phyloP scores from a whole-genome alignment of 2,888 invertebrate species.

The Chloroclysta siterata region DNA sequence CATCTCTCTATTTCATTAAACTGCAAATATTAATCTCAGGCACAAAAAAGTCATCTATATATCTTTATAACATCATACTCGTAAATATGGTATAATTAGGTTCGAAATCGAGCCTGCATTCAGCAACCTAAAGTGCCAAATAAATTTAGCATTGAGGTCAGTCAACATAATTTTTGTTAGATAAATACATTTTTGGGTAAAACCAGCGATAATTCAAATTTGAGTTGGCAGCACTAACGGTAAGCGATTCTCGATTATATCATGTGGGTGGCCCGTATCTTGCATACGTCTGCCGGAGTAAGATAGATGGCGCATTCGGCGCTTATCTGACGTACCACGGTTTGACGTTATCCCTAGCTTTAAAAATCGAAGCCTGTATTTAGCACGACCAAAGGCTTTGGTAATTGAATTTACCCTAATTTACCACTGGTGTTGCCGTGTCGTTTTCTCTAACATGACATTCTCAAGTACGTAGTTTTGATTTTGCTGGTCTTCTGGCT shows the following conservation, averaged over 20 bases:
- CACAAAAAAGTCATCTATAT: too few relatives aligned
- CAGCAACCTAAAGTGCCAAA: too few relatives aligned
- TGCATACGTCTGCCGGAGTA: conserved; percentile 64
- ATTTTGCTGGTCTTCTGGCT: neutral
- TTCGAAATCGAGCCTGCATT: too few relatives aligned
- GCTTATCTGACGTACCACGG: conserved; percentile 63
- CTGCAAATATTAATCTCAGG: too few relatives aligned
- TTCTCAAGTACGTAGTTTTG: neutral
- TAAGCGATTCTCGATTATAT: conserved; percentile 73
- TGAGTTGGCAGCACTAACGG: conserved; percentile 44
- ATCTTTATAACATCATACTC: too few relatives aligned
- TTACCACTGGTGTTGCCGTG: conserved; percentile 5
- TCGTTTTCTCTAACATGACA: neutral
- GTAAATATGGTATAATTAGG: too few relatives aligned
- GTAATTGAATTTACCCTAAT: conserved; percentile 31
- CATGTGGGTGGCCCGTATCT: conserved; percentile 65
- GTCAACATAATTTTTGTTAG: too few relatives aligned
- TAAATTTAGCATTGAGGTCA: too few relatives aligned
- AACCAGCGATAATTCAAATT: conserved; percentile 1
- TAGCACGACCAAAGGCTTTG: conserved; percentile 43
- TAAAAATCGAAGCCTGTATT: conserved; percentile 61
- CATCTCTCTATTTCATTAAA: too few relatives aligned
- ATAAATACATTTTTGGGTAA: too few relatives aligned
- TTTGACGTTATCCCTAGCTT: conserved; percentile 61
- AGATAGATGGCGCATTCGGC: conserved; percentile 70